Evolutionary conservation across 2,113 vertebrate genomes (phyloP).

Genomic region (Ceratotherium simum): DNA sequence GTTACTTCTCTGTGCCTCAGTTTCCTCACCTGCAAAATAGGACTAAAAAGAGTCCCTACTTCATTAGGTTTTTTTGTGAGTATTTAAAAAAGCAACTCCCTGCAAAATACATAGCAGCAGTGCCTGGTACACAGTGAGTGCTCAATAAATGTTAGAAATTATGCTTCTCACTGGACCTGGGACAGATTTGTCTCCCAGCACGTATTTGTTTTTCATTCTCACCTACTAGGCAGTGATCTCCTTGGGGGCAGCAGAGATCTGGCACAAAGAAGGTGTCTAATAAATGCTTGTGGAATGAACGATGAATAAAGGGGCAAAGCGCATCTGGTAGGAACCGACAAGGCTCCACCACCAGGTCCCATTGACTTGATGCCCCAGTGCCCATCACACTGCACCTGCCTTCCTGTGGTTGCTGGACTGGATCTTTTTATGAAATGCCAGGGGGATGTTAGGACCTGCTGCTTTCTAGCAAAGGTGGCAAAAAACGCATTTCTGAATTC

Average conservation of each 20-base stretch:
- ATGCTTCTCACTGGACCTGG: fast-evolving
- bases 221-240: neutral
- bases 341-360: neutral
- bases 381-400: neutral
- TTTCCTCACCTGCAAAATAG: neutral
- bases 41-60: neutral
- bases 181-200: neutral
- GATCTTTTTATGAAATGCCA: neutral
- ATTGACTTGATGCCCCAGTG: fast-evolving
- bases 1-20: neutral
- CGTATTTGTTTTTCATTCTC: neutral
- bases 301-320: neutral
- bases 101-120: neutral
- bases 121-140: neutral
- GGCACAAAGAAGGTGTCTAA: neutral
- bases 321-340: neutral
- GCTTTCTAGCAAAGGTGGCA: neutral
- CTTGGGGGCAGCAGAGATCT: neutral
- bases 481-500: neutral
- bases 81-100: neutral
- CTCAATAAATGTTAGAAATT: neutral
- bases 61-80: no score
- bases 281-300: neutral
- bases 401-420: neutral
- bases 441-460: neutral